Conservation (phyloP, 2,113 vertebrate species). For the Xenus cinereus region DNA sequence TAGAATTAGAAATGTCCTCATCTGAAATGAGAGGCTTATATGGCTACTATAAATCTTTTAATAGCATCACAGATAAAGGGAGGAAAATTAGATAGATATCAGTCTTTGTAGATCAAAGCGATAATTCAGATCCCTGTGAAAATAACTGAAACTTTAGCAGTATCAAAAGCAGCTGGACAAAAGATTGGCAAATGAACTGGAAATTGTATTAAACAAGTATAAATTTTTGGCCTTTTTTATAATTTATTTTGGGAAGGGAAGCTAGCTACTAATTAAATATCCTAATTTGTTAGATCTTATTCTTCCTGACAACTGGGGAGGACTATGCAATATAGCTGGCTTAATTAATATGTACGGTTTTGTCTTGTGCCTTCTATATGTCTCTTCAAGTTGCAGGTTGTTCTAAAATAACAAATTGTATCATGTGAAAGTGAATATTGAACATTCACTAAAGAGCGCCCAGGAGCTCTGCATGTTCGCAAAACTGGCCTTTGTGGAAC, state of each 20-base stretch:
- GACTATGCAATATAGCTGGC: neutral
- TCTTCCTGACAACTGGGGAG: neutral
- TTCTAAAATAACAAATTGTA: neutral
- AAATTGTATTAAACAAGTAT: neutral
- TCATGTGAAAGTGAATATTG: neutral
- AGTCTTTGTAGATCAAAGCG: constrained; percentile 29
- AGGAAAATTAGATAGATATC: constrained; percentile 41
- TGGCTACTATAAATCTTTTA: constrained; percentile 36
- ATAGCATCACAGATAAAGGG: constrained; percentile 49
- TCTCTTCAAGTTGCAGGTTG: neutral
- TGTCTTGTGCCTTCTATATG: neutral
- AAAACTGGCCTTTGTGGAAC: neutral
- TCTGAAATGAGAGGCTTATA: constrained; percentile 40
- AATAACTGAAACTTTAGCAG: constrained; percentile 25
- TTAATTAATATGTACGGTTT: neutral
- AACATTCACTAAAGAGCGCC: neutral
- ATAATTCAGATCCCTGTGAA: constrained; percentile 34
- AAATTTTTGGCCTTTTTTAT: neutral
- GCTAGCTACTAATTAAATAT: neutral
- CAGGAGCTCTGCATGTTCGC: neutral
- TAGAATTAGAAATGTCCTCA: constrained; percentile 13
- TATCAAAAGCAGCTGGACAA: neutral
- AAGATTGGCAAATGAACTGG: neutral
- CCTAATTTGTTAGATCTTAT: neutral
- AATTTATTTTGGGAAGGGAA: neutral